Evolutionary conservation across 2,113 vertebrate genomes (phyloP).

Genomic region (Antechinus stuartii): DNA sequence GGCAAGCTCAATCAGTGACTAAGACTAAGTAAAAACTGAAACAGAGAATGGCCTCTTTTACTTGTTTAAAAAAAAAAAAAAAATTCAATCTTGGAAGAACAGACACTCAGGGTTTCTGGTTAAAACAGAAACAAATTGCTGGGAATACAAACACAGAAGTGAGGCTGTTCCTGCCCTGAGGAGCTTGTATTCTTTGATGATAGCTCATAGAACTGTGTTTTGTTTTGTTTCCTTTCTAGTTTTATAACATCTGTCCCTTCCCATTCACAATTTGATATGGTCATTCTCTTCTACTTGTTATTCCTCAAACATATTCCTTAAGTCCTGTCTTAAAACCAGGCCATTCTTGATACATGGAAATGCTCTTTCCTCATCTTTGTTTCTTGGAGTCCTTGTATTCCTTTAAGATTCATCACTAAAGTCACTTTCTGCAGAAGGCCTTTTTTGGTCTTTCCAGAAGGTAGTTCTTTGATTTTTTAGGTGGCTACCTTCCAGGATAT

Average conservation of each 20-base stretch:
- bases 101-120: no score
- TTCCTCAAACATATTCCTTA: background rate
- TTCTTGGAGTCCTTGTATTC: background rate
- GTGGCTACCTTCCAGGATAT: background rate
- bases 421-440: background rate
- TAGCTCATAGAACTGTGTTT: background rate
- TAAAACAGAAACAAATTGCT: no score
- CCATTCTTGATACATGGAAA: background rate
- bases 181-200: background rate
- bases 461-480: background rate
- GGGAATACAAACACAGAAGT: background rate
- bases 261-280: background rate
- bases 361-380: background rate
- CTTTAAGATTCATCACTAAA: background rate
- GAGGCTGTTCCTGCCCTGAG: background rate
- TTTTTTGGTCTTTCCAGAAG: background rate
- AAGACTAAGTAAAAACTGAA: no score
- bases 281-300: background rate
- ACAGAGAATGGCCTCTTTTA: no score
- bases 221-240: background rate
- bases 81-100: no score
- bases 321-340: background rate
- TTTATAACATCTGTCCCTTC: background rate
- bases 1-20: no score
- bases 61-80: no score